Percentiles rank a stretch among this genome's conserved stretches.
phyloP scores from a whole-genome alignment of 1,140 invertebrate species.

The Meteorus sp. region DNA sequence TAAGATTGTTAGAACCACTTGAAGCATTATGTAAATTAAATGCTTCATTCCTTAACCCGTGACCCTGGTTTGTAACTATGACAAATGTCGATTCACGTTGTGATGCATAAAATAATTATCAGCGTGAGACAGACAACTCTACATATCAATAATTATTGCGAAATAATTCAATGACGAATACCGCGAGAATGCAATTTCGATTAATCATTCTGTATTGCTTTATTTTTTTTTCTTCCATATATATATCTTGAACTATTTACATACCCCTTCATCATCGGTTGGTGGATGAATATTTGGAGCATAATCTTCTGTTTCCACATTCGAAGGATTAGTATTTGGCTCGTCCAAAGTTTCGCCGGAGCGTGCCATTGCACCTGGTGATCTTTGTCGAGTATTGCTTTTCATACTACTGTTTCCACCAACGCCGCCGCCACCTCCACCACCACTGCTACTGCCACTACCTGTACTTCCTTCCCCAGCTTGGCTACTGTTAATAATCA shows the following conservation, averaged over 20 bases:
- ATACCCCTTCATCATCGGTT: conserved; percentile 51
- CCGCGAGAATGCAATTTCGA: too few relatives aligned
- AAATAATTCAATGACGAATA: too few relatives aligned
- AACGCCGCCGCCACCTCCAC: conserved; percentile 39
- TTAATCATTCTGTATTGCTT: conserved; percentile 21
- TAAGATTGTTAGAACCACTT: conserved; percentile 25
- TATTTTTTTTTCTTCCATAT: background rate
- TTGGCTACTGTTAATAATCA: conserved; percentile 31
- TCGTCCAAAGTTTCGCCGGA: conserved; percentile 50
- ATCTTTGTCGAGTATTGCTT: conserved; percentile 49
- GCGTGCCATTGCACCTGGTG: conserved; percentile 49
- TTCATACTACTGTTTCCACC: conserved; percentile 39
- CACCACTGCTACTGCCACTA: conserved; percentile 50
- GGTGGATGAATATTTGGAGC: conserved; percentile 49
- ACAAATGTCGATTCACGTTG: conserved; percentile 28
- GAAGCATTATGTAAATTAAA: conserved; percentile 35
- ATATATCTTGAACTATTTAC: conserved; percentile 11
- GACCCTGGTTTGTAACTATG: conserved; percentile 30
- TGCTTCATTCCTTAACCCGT: conserved; percentile 32
- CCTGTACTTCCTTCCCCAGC: conserved; percentile 48
- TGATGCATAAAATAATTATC: background rate
- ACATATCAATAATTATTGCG: conserved; percentile 5
- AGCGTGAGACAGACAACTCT: conserved; percentile 6
- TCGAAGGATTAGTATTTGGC: conserved; percentile 43
- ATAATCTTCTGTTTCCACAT: conserved; percentile 50